Base-by-base conservation (phyloP, 1,140 invertebrate genomes). In the Brachionus sp. region DNA sequence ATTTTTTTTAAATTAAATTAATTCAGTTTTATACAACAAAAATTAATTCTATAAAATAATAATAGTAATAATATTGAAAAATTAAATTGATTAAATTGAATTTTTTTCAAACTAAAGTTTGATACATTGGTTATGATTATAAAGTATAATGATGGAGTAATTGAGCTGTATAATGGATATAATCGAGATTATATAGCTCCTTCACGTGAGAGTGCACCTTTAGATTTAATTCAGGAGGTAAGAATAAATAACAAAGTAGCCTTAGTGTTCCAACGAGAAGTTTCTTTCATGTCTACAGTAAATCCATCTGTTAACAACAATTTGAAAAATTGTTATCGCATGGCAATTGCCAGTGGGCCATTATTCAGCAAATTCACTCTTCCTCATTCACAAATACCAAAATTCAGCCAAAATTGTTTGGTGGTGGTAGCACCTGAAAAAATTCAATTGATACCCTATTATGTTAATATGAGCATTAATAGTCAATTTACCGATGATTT, bases 161-260 rank as follows among this genome's bases (percentile, higher is more conserved):
- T 57, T 9, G 50, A 57, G 7, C 19, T 57, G 50, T 57, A 19
- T 9, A 57, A 57, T 57, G 50, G 50, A 23, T 57, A 57, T 19
- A 57, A 57, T 19, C n/a, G 50, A 19, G 50, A 57, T 16, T 57
- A 57, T 23, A 9, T 23, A 1, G 19, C 35, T 19, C 66, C 66
- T 4, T n/a, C n/a, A 39, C 37, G 35, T n/a, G 66, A 70, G 37
- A 39, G 13, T 39, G 13, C 16, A 13, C 9, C 66, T n/a, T 19
- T 70, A 5, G 16, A 16, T 9, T 39, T 70, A 13, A 1, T 39
- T 6, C 6, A 9, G 19, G 64, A 66, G 6, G 10, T 33, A 10
- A 66, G 33, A 33, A 66, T 66, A 66, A 37, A 70, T 70, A 33
- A 39, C 29, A 70, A 37, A 37, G 66, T 70, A n/a, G 37, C 66